Evolutionary conservation across 2,797 vertebrate genomes (phyloP).

Genomic region (Aselliscus stoliczkanus): DNA sequence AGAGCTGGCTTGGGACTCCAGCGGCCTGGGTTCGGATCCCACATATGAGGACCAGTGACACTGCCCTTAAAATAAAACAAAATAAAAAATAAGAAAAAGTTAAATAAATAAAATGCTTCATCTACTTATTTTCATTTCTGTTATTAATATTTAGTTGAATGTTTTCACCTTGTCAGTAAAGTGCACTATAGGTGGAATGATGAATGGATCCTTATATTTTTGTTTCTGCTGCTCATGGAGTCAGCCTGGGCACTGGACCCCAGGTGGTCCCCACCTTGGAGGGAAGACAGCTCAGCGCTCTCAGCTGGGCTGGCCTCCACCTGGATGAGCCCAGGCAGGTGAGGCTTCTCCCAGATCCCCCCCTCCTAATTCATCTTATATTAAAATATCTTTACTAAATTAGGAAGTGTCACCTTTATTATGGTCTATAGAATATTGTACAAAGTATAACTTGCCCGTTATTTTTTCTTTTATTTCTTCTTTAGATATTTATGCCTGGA

Average conservation of each 20-base stretch:
- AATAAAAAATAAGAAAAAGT: too few species aligned
- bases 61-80: too few species aligned
- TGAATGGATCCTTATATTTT: not conserved
- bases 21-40: too few species aligned
- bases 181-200: too few species aligned
- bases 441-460: not conserved
- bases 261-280: rapidly evolving
- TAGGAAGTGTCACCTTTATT: slow-evolving; percentile 43
- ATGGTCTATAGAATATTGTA: not conserved
- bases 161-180: not conserved
- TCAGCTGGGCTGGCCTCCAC: too few species aligned
- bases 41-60: too few species aligned
- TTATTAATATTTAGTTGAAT: not conserved
- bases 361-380: not conserved
- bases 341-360: too few species aligned
- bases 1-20: too few species aligned
- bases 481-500: not conserved
- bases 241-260: rapidly evolving
- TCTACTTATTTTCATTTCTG: not conserved
- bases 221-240: not conserved
- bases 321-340: rapidly evolving
- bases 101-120: too few species aligned
- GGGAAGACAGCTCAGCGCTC: not conserved
- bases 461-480: not conserved
- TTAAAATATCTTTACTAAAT: slow-evolving; percentile 56